Evolutionary conservation across 2,888 invertebrate species (phyloP), one percentile per base, ranked within the genome.

Genomic region (Drosophila glabriapex): DNA sequence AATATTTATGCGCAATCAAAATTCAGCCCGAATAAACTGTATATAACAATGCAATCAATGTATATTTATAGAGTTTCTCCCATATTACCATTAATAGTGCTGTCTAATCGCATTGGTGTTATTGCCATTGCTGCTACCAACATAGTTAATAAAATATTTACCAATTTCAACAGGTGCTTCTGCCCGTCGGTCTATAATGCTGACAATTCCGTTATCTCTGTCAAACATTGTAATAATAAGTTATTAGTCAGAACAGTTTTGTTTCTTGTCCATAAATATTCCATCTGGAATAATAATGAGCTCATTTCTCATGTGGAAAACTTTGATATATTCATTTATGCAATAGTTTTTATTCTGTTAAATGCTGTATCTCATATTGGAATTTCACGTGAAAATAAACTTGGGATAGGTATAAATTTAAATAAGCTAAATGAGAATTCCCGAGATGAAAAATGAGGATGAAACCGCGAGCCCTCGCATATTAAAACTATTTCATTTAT

Each of bases 151-250:
- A 31, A 29, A 43, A 39, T 31, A 55, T 41, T 43, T 33, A 54
- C 16, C 49, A 68, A 60, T 35, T 37, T 52, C 35, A 49, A 49
- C 61, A 39, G 66, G 54, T 59, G 67, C 53, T 53, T 54, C n/a
- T 52, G 60, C 1, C 37, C 22, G 16, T 29, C 12, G 22, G 52
- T 35, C 54, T 12, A 29, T 52, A 29, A 19, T 52, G 50, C 22
- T 14, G 46, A 69, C 59, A 66, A 31, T 28, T 52, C 16, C 43
- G 31, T 53, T 68, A 71, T 71, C 68, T 41, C 14, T 35, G 12
- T 22, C 69, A 69, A 72, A 72, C 71, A 69, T 68, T 62, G 43
- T 31, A 55, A 56, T 61, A 55, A 35, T 53, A 53, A 53, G 53
- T 10, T 49, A 49, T 35, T 60, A 12, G 25, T 16, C 19, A 31